Base-by-base conservation (phyloP, 2,113 vertebrate species). In the Heterotilapia buettikoferi region DNA sequence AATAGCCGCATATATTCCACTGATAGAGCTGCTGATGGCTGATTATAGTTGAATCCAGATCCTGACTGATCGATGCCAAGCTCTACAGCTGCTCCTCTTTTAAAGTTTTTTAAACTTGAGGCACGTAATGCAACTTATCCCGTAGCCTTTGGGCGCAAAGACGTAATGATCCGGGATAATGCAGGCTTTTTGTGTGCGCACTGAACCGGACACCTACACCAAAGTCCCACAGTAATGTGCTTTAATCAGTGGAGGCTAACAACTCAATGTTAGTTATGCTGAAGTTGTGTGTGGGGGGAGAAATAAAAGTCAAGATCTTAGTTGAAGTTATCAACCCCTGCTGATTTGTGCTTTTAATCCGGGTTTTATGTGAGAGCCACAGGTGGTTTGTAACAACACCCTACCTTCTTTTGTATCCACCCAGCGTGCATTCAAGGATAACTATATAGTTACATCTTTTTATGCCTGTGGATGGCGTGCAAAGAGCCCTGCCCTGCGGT, bases 401-500 rank as follows among this genome's bases (percentile, higher is more conserved):
- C 24, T 76, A 24, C 14, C 38, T 45, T 45, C 68, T 73, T 36
- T 66, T 50, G 29, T 68, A 50, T 33, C 21, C 36, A 26, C n/a
- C 24, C 11, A 53, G 14, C 7, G 18, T 54, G 47, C 9, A 82
- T 29, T 26, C 9, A 29, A 53, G 2, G 3, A 84, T 31, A 38
- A 19, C 14, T 31, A n/a, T 31, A 33, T 52, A 43, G 56, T 82
- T 12, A 71, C 53, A 52, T 86, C 63, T 36, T 38, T 82, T 76
- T 21, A 26, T 40, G 86, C 16, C 86, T 54, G n/a, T 38, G 9
- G 59, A 63, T 83, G 40, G 85, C 82, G 21, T 84, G 79, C 63
- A 85, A 66, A 73, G 78, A 84, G 84, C 78, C 84, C 81, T 11
- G 84, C 71, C 63, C 85, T 93, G 91, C 40, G 90, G 86, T 89